These are phyloP conservation scores for Eriosoma lanigerum DNA, from an alignment of 1,140 invertebrate species.

Conservation along the genomic window DNA sequence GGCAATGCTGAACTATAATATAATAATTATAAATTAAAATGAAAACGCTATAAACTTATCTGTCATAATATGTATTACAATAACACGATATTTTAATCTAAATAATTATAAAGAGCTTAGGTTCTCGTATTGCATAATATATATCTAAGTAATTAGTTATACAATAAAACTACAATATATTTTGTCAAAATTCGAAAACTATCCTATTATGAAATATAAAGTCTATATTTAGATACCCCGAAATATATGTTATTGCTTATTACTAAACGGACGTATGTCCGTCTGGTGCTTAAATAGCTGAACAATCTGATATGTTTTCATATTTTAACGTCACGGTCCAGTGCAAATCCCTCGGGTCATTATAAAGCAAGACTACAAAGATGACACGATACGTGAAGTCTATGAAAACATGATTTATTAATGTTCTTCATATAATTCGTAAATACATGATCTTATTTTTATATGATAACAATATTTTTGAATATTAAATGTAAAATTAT, in stretches of 20 bases:
- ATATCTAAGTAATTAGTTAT: too few relatives aligned
- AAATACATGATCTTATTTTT: background rate
- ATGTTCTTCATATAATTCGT: background rate
- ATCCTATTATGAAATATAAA: background rate
- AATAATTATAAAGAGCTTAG: too few relatives aligned
- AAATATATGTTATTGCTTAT: background rate
- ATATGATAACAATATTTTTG: background rate
- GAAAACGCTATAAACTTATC: too few relatives aligned
- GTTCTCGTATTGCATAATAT: too few relatives aligned
- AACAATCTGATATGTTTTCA: slow-evolving; percentile 1
- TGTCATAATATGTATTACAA: too few relatives aligned
- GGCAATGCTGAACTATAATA: too few relatives aligned
- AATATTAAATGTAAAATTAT: background rate
- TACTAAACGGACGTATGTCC: slow-evolving; percentile 4
- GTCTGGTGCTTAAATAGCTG: slow-evolving; percentile 14
- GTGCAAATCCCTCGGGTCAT: slow-evolving; percentile 10
- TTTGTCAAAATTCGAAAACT: background rate
- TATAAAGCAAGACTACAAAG: slow-evolving; percentile 2
- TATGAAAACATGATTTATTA: slow-evolving; percentile 31
- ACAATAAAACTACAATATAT: background rate
- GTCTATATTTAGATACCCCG: background rate
- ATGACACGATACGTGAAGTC: background rate
- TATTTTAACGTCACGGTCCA: slow-evolving; percentile 9
- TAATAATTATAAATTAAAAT: too few relatives aligned
- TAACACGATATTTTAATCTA: too few relatives aligned